Conservation (phyloP, 2,888 invertebrate species). For the Thalpophila matura region DNA sequence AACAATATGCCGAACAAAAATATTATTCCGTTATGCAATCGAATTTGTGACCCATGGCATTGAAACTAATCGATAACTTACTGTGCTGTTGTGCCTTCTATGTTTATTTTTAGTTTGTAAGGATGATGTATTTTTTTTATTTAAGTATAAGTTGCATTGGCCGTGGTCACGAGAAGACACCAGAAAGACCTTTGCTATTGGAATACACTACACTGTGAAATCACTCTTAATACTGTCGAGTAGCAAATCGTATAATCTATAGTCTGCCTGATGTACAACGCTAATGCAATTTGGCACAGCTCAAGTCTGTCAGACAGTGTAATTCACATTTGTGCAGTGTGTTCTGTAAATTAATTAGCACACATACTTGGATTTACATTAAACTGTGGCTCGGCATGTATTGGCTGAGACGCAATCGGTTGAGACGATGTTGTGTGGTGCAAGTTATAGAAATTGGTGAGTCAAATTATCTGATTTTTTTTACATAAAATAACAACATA, state of each 20-base stretch:
- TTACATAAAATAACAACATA: too few species aligned
- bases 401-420: slow-evolving; percentile 48
- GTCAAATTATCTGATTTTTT: background rate
- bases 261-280: slow-evolving; percentile 4
- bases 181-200: too few species aligned
- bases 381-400: slow-evolving; percentile 27
- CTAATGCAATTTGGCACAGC: slow-evolving; percentile 40
- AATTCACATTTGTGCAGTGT: slow-evolving; percentile 9
- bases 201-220: too few species aligned
- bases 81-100: too few species aligned
- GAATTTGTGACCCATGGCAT: too few species aligned
- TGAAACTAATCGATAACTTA: too few species aligned
- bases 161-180: too few species aligned
- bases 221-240: background rate
- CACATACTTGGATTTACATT: slow-evolving; percentile 34
- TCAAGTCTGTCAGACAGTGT: slow-evolving; percentile 10
- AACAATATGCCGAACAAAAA: too few species aligned
- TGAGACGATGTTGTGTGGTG: slow-evolving; percentile 32
- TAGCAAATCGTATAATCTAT: background rate
- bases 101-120: too few species aligned
- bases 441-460: slow-evolving; percentile 2
- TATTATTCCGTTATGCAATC: too few species aligned
- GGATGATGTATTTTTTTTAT: too few species aligned
- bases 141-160: too few species aligned
- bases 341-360: slow-evolving; percentile 41